Conservation (phyloP, 2,113 vertebrate genomes). For the Urocolius indicus region DNA sequence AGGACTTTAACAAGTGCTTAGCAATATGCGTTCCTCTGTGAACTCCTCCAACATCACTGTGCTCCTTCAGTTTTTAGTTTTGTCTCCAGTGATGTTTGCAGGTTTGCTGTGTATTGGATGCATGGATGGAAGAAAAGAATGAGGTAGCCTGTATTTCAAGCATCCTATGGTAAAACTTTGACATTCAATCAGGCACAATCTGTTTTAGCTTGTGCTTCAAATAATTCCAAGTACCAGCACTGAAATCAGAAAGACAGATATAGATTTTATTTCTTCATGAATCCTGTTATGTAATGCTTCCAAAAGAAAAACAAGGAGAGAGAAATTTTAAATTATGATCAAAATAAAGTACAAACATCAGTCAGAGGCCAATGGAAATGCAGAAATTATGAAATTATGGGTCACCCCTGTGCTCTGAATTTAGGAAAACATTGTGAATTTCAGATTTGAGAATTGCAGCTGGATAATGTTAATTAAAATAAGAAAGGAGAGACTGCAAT, state of each 20-base stretch:
- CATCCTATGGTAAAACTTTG: background rate
- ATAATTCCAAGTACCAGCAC: background rate
- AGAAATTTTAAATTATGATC: background rate
- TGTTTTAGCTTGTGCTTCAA: background rate
- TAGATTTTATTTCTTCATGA: constrained; percentile 33
- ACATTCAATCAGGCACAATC: background rate
- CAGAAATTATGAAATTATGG: background rate
- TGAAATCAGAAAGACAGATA: background rate
- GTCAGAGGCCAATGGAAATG: background rate
- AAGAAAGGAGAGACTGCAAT: background rate
- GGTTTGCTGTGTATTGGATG: constrained; percentile 1
- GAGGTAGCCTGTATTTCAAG: background rate
- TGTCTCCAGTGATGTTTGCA: background rate
- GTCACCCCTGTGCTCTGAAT: background rate
- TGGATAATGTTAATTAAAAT: background rate
- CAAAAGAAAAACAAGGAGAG: background rate
- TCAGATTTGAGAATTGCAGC: background rate
- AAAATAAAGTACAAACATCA: background rate
- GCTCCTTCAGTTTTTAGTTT: background rate
- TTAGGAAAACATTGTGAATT: background rate
- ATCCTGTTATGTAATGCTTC: background rate
- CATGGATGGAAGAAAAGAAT: background rate
- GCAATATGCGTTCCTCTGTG: background rate
- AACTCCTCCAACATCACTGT: background rate
- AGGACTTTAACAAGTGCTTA: background rate